Evolutionary conservation across 2,797 vertebrate species (phyloP).

Genomic region (Dipus sagitta): DNA sequence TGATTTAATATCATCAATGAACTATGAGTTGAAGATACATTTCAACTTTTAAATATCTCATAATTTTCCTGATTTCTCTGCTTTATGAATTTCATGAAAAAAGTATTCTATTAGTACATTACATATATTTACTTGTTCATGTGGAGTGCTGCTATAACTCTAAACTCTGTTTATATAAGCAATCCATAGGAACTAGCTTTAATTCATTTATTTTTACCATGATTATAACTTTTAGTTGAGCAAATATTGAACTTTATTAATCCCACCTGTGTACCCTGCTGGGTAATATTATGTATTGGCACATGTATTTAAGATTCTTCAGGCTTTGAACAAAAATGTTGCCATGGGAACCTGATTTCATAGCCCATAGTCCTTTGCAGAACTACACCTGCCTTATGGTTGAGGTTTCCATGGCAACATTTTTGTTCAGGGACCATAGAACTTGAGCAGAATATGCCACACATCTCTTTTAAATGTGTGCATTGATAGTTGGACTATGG

Average conservation of each 20-base stretch:
- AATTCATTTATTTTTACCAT: slow-evolving; percentile 77
- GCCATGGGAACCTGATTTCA: slow-evolving; percentile 85
- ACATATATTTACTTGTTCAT: slow-evolving; percentile 64
- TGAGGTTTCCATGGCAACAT: slow-evolving; percentile 87
- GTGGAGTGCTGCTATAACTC: slow-evolving; percentile 62
- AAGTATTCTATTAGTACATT: slow-evolving; percentile 56
- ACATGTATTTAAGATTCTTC: slow-evolving; percentile 79
- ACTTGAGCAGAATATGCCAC: slow-evolving; percentile 77
- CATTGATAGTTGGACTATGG: slow-evolving; percentile 73
- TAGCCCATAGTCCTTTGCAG: slow-evolving; percentile 81
- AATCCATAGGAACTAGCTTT: slow-evolving; percentile 74
- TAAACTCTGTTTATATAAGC: slow-evolving; percentile 71
- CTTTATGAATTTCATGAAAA: slow-evolving; percentile 56
- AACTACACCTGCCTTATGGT: slow-evolving; percentile 83
- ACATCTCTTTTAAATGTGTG: slow-evolving; percentile 77
- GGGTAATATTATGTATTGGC: slow-evolving; percentile 78
- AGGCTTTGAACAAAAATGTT: slow-evolving; percentile 85
- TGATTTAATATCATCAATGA: slow-evolving; percentile 63
- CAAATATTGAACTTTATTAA: slow-evolving; percentile 78
- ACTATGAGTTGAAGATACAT: slow-evolving; percentile 49
- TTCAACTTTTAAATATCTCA: slow-evolving; percentile 48
- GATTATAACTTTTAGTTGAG: slow-evolving; percentile 76
- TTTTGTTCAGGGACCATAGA: slow-evolving; percentile 83
- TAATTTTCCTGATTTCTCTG: slow-evolving; percentile 45
- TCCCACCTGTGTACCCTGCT: slow-evolving; percentile 72